A percentile compares a stretch with the other conserved stretches of the same genome.
Conservation (phyloP, 2,888 invertebrate genomes). For the Drosophila flavopinicola region DNA sequence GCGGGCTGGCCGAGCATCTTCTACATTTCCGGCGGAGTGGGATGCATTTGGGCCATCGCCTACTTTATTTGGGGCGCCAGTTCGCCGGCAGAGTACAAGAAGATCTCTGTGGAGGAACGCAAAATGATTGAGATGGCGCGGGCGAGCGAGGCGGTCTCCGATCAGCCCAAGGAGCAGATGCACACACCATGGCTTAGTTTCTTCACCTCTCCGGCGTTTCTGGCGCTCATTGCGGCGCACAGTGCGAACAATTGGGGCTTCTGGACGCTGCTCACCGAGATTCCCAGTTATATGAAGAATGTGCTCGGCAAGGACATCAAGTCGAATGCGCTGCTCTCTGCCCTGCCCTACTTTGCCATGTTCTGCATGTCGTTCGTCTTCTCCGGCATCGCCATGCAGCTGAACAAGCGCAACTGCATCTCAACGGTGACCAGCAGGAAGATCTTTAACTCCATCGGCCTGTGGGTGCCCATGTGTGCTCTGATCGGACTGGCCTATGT, state of each 20-base stretch:
- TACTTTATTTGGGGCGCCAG: slow-evolving; percentile 88
- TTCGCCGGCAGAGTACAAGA: slow-evolving; percentile 87
- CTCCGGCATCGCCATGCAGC: slow-evolving; percentile 87
- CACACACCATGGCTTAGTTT: slow-evolving; percentile 91
- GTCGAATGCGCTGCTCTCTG: slow-evolving; percentile 89
- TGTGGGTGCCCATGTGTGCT: slow-evolving; percentile 89
- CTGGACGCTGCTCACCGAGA: slow-evolving; percentile 92
- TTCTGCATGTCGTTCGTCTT: slow-evolving; percentile 89
- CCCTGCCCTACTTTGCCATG: slow-evolving; percentile 90
- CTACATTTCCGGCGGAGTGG: slow-evolving; percentile 89
- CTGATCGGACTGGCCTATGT: slow-evolving; percentile 87
- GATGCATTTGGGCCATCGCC: slow-evolving; percentile 86
- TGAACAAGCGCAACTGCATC: slow-evolving; percentile 79
- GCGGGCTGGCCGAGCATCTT: slow-evolving; percentile 92
- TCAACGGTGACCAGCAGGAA: slow-evolving; percentile 84
- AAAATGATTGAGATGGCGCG: slow-evolving; percentile 88
- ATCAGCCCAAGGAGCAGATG: slow-evolving; percentile 76
- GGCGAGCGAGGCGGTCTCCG: slow-evolving; percentile 51
- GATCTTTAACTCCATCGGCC: slow-evolving; percentile 86
- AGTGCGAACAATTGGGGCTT: slow-evolving; percentile 91
- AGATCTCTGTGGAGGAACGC: slow-evolving; percentile 87
- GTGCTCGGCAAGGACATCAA: slow-evolving; percentile 90
- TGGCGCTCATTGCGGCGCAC: slow-evolving; percentile 90
- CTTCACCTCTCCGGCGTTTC: slow-evolving; percentile 90
- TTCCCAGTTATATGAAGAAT: slow-evolving; percentile 91